Evolutionary conservation across 2,888 invertebrate species (phyloP).

Genomic region (Rhingia campestris): DNA sequence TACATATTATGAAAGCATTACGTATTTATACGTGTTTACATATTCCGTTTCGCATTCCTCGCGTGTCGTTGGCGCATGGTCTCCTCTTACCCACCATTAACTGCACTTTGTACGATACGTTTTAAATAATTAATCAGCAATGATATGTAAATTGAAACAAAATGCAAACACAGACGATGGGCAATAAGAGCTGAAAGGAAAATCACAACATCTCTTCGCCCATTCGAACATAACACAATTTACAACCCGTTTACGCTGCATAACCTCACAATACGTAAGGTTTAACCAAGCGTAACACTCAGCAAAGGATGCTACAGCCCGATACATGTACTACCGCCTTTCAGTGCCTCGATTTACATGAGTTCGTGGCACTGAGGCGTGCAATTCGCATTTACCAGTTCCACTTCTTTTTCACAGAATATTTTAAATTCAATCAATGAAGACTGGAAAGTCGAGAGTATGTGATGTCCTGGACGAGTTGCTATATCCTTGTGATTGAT

Average conservation of each 20-base stretch:
- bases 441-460: not conserved
- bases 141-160: slow-evolving; percentile 53
- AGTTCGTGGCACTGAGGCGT: slow-evolving; percentile 41
- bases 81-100: slow-evolving; percentile 49
- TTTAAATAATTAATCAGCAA: slow-evolving; percentile 68
- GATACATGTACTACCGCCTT: not conserved
- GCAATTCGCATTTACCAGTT: slow-evolving; percentile 9
- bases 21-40: slow-evolving; percentile 34
- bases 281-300: slow-evolving; percentile 45
- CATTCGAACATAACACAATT: slow-evolving; percentile 47
- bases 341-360: slow-evolving; percentile 49
- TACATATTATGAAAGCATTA: not conserved
- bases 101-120: slow-evolving; percentile 44
- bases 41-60: slow-evolving; percentile 39
- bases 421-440: slow-evolving; percentile 30
- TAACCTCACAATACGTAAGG: slow-evolving; percentile 54
- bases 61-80: not conserved
- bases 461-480: not conserved
- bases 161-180: not conserved
- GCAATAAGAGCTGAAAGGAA: slow-evolving; percentile 14
- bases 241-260: slow-evolving; percentile 59
- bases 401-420: not conserved
- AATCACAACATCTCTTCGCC: slow-evolving; percentile 21
- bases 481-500: not conserved
- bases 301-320: slow-evolving; percentile 23